Evolutionary conservation across 2,888 invertebrate genomes (phyloP).

Genomic region (Agrilus biguttatus): DNA sequence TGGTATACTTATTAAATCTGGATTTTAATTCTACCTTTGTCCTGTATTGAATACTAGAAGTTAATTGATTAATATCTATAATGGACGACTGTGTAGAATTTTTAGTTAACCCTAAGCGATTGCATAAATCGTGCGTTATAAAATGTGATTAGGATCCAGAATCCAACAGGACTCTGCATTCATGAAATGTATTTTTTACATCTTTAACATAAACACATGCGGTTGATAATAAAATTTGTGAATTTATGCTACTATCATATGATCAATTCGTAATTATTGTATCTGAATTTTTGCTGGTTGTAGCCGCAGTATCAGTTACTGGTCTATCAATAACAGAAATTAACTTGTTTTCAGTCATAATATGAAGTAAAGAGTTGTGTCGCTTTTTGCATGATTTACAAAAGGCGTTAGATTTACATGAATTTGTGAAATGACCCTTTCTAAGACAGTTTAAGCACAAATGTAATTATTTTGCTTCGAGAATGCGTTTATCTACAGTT

Average conservation of each 20-base stretch:
- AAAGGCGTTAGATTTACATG: slow-evolving; percentile 6
- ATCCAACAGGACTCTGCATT: slow-evolving; percentile 6
- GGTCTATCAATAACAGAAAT: background rate
- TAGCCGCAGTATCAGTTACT: background rate
- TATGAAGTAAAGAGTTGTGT: slow-evolving; percentile 9
- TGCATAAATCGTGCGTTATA: slow-evolving; percentile 3
- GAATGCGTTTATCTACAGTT: slow-evolving; percentile 1
- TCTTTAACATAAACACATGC: slow-evolving; percentile 4
- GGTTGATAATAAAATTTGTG: slow-evolving; percentile 7
- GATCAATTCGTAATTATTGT: background rate
- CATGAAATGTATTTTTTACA: background rate
- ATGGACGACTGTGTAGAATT: no score
- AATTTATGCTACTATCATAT: slow-evolving; percentile 1
- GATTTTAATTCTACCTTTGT: slow-evolving; percentile 4
- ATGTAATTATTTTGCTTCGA: slow-evolving; percentile 3
- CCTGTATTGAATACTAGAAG: background rate
- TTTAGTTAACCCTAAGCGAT: no score
- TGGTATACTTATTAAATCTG: slow-evolving; percentile 2
- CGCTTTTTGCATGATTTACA: slow-evolving; percentile 5
- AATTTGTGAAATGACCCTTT: slow-evolving; percentile 3
- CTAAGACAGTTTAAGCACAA: slow-evolving; percentile 10
- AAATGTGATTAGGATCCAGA: slow-evolving; percentile 8
- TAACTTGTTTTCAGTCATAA: background rate
- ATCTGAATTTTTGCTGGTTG: background rate
- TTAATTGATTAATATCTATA: no score